Evolutionary conservation across 2,113 vertebrate species (phyloP), one percentile per base, ranked within the genome.

Genomic region (Limanda limanda): DNA sequence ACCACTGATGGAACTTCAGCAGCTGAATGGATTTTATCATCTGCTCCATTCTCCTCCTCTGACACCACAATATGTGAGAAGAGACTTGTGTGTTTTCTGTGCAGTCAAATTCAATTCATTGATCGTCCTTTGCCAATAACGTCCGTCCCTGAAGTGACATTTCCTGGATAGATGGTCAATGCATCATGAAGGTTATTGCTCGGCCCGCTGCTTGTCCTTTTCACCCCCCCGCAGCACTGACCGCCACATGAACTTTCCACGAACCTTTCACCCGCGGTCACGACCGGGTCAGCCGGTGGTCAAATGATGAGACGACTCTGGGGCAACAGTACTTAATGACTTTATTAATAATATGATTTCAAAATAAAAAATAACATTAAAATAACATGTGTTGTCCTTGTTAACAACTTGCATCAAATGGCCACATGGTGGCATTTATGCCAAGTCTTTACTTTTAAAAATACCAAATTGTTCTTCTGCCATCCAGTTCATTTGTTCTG

Each of bases 261-360:
- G 87, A 92, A 83, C 92, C 71, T 73, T 21, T 1, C 25, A 0
- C 76, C 1, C 27, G 1, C 67, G 13, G 52, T 9, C 67, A 45
- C 14, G 66, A 63, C 68, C 21, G n/a, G 88, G 89, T 92, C 87
- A 90, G 68, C 8, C 79, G 2, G 20, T 59, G 81, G 89, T 75
- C 84, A 92, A 48, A 48, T 78, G 88, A 21, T 0, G 37, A 71
- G 24, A 17, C 2, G 27, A 75, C 86, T 62, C 45, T 2, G 55
- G 59, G 57, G 61, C 84, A 94, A 84, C 92, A 94, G 93, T 94
- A 94, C 92, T 94, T 93, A 86, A 92, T 92, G 93, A 94, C 91
- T 95, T 95, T 95, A 95, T 95, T 95, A 93, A 93, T 94, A 93
- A 93, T 94, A 93, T 94, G 91, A 93, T 93, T 94, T 93, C 76